Conservation (phyloP, 2,797 vertebrate species). For the Botia kubotai region DNA sequence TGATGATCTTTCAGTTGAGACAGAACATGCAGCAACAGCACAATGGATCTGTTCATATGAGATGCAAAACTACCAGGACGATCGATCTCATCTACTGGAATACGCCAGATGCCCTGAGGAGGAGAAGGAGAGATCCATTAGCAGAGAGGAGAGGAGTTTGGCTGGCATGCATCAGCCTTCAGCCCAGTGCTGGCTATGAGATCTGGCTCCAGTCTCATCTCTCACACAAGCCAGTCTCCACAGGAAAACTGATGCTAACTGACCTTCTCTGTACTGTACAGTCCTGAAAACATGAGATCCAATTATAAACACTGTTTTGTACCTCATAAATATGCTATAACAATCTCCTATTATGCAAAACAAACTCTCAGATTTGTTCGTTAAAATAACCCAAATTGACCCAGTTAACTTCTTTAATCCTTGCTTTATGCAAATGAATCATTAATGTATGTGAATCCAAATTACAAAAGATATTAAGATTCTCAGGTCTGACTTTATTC, state of each 20-base stretch:
- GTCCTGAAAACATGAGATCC: background rate
- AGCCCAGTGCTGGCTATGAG: background rate
- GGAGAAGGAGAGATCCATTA: slow-evolving; percentile 5
- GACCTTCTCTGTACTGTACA: slow-evolving; percentile 1
- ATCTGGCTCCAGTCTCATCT: slow-evolving; percentile 1
- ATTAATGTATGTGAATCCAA: too few relatives aligned
- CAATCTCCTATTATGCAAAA: background rate
- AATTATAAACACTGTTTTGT: background rate
- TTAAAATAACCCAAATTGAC: background rate
- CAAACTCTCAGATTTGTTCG: background rate
- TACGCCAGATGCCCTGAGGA: slow-evolving; percentile 97
- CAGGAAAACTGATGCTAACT: background rate
- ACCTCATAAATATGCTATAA: background rate
- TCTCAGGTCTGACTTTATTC: background rate
- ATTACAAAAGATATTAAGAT: too few relatives aligned
- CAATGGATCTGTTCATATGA: slow-evolving; percentile 99
- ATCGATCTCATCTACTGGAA: slow-evolving; percentile 99
- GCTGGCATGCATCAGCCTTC: background rate
- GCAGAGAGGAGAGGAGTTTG: background rate
- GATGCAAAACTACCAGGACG: slow-evolving; percentile 97
- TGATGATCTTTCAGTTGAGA: slow-evolving; percentile 92
- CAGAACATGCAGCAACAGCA: slow-evolving; percentile 93
- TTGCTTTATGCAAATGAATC: too few relatives aligned
- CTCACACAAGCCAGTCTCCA: slow-evolving; percentile 4
- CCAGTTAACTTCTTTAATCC: background rate